Evolutionary conservation across 2,797 vertebrate genomes (phyloP).

Genomic region (Neosilurus hyrtlii): DNA sequence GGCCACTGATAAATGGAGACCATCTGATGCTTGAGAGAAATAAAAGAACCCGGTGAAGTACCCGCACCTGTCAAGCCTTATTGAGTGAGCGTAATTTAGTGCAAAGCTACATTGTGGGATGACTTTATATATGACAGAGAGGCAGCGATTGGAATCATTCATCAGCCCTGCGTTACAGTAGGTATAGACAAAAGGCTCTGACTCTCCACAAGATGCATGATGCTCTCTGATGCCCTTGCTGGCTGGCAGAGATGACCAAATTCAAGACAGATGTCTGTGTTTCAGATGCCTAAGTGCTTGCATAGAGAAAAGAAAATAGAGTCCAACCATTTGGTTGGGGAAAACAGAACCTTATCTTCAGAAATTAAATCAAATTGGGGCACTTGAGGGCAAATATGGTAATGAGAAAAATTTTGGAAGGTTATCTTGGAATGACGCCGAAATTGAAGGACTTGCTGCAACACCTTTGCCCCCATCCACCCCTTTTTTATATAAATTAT

Average conservation of each 20-base stretch:
- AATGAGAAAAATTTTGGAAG: conserved; percentile 48
- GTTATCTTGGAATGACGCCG: conserved; percentile 43
- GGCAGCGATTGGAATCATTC: conserved; percentile 58
- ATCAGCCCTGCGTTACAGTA: conserved; percentile 53
- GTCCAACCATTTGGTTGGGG: conserved; percentile 45
- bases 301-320: conserved; percentile 42
- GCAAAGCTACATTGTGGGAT: conserved; percentile 61
- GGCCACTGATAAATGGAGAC: conserved; percentile 64
- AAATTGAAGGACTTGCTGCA: conserved; percentile 41
- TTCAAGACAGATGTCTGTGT: conserved; percentile 57
- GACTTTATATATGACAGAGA: conserved; percentile 61
- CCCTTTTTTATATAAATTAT: conserved; percentile 11
- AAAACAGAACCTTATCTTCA: conserved; percentile 50
- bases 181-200: conserved; percentile 56
- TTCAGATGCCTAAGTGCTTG: conserved; percentile 55
- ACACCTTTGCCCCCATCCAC: conserved; percentile 35
- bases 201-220: conserved; percentile 55
- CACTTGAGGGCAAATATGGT: conserved; percentile 51
- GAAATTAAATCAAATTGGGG: conserved; percentile 57
- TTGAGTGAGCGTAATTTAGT: conserved; percentile 69
- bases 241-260: conserved; percentile 55
- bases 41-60: conserved; percentile 72
- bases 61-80: conserved; percentile 72
- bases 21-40: conserved; percentile 69
- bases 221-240: conserved; percentile 52